Evolutionary conservation across 2,113 vertebrate species (phyloP), one percentile per base, ranked within the genome.

Genomic region (Brienomyrus brachyistius): DNA sequence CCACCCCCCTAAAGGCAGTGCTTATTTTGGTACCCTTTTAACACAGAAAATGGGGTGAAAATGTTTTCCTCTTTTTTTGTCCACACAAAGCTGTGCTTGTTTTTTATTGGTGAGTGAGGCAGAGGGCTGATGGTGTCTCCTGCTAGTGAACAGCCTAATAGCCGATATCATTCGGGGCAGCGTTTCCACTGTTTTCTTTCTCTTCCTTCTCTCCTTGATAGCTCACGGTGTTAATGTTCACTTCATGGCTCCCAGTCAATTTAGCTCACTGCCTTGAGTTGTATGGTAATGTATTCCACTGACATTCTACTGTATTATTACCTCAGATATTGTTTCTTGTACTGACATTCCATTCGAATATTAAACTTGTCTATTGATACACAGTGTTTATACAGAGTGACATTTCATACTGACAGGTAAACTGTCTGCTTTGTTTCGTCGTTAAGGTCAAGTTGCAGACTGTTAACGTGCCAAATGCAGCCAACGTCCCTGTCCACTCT

Each of bases 311-410:
- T 70, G 91, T 90, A 89, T 93, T 93, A 94, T 93, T 94, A 94
- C 91, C 91, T 92, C 83, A 91, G 93, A 94, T 94, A 94, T 94
- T 94, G 94, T 94, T 92, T 93, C 93, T 90, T 94, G 93, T 94
- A 89, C 92, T 88, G 89, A 91, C 91, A 88, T 93, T 93, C 91
- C 48, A 43, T 91, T 92, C 52, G 91, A 93, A 94, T 94, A 94
- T 94, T 93, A 94, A 93, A 91, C 92, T 90, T 92, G 91, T 91
- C 91, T 93, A 90, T 92, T 91, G 91, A 92, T 92, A 86, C 89
- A 89, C 87, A 88, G 90, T 91, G 89, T 92, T 93, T 91, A 92
- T 93, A 89, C 50, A 92, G 92, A 91, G 91, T 92, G 92, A 93
- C 90, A 92, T 93, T 92, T 91, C 89, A 90, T 91, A 89, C 90